A percentile compares a stretch with the other conserved stretches of the same genome.
Evolutionary conservation across 1,140 invertebrate genomes (phyloP).

Genomic region (Gryllus bimaculatus): DNA sequence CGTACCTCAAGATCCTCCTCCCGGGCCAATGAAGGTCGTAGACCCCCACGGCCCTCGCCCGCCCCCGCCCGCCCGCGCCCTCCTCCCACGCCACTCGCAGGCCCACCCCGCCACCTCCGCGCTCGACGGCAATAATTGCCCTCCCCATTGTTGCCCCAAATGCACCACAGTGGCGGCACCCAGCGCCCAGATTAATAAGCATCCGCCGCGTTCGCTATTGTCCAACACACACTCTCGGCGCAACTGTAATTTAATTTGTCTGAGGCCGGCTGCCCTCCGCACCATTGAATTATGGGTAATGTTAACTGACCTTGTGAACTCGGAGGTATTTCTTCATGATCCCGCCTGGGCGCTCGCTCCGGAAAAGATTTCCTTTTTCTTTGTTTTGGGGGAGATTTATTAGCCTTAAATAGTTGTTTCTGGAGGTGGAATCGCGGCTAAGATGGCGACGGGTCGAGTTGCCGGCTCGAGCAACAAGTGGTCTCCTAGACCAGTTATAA

Average conservation of each 20-base stretch:
- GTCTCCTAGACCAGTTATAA: background rate
- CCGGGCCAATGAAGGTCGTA: too few relatives aligned
- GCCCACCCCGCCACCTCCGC: too few relatives aligned
- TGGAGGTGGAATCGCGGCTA: background rate
- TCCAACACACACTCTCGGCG: background rate
- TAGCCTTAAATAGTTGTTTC: constrained; percentile 5
- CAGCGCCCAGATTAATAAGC: background rate
- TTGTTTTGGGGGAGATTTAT: background rate
- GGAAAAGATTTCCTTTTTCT: background rate
- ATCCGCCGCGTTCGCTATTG: background rate
- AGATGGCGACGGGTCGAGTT: background rate
- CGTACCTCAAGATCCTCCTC: too few relatives aligned
- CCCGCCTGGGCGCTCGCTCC: background rate
- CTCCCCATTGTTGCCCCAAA: background rate
- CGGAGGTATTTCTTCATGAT: constrained; percentile 1
- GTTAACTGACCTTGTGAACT: background rate
- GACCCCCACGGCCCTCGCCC: background rate
- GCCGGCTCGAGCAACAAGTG: background rate
- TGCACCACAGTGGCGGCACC: background rate
- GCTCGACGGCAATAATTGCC: background rate
- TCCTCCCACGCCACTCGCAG: too few relatives aligned
- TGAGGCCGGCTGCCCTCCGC: background rate
- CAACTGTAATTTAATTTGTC: constrained; percentile 1
- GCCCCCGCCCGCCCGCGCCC: too few relatives aligned
- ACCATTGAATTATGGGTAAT: constrained; percentile 5